These are phyloP conservation scores for Palythoa heliodiscus DNA, from an alignment of 92 coral and sea anemone genomes.

Conservation along the genomic window DNA sequence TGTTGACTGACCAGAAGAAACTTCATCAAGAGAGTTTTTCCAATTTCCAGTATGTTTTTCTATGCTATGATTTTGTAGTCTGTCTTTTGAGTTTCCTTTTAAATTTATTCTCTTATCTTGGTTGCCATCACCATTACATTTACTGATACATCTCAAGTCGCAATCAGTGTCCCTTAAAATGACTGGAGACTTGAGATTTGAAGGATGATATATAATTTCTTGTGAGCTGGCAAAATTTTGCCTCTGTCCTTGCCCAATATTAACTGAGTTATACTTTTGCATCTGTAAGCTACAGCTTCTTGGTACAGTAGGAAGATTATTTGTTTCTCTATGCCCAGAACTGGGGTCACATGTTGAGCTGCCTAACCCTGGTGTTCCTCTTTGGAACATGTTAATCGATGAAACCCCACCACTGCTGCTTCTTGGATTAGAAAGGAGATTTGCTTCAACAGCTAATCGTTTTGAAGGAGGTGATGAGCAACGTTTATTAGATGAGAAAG, in stretches of 20 bases:
- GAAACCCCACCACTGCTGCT: not conserved
- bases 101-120: not conserved
- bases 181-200: not conserved
- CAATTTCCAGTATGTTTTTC: not conserved
- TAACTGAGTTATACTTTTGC: not conserved
- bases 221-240: not conserved
- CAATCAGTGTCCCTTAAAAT: not conserved
- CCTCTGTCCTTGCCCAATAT: not conserved
- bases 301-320: not conserved
- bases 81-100: not conserved
- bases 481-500: not conserved
- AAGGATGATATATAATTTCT: not conserved
- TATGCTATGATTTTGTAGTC: not conserved
- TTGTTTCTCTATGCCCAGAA: not conserved
- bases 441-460: conserved; percentile 12
- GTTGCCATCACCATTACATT: not conserved
- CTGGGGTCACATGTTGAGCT: not conserved
- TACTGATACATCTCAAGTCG: not conserved
- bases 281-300: conserved; percentile 8
- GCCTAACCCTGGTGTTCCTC: not conserved
- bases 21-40: not conserved
- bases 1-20: not conserved
- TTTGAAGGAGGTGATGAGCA: conserved; percentile 28
- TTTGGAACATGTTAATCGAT: not conserved
- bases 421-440: not conserved